Evolutionary conservation across 2,888 invertebrate genomes (phyloP), one percentile per base, ranked within the genome.

Genomic region (Eurytoma adleriae): DNA sequence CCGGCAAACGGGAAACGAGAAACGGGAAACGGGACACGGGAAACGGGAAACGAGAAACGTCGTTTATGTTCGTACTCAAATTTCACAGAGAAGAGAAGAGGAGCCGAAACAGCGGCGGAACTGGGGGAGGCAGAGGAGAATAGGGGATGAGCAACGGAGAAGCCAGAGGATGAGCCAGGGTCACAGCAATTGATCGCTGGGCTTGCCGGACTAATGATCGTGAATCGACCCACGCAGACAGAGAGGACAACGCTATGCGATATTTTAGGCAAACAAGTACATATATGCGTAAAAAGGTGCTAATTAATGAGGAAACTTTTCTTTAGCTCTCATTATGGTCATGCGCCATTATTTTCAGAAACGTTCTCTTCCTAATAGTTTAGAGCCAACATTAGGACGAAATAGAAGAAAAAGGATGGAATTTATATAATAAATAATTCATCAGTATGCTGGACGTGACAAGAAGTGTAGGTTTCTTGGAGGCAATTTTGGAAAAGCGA

Each of bases 121-220:
- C 40, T 40, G 40, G 10, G 40, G 40, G 40, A 40, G 40, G 40
- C 40, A 66, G 30, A 14, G 48, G n/a, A 20, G 64, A 27, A 40
- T 40, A 10, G 40, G 40, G 30, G 7, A 52, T 5, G 62, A 48
- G 2, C 24, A 24, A 24, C 24, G 2, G 50, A 54, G 70, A 57
- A 13, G 24, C 7, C 12, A 62, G 16, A 56, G 40, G 48, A 64
- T 24, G 16, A 10, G 48, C 50, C 13, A 59, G 16, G 27, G 40
- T n/a, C 30, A 48, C 10, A 10, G n/a, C 54, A 4, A 3, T 64
- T 54, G 13, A 54, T 30, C 27, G 27, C 54, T 13, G 16, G 52
- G 50, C 67, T 48, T 14, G 57, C n/a, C 54, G 30, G n/a, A 62
- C 76, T 76, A 76, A 76, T 76, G 68, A 69, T 68, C 61, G 12